Conservation (phyloP, 2,113 vertebrate species). For the Chelonoidis abingdonii region DNA sequence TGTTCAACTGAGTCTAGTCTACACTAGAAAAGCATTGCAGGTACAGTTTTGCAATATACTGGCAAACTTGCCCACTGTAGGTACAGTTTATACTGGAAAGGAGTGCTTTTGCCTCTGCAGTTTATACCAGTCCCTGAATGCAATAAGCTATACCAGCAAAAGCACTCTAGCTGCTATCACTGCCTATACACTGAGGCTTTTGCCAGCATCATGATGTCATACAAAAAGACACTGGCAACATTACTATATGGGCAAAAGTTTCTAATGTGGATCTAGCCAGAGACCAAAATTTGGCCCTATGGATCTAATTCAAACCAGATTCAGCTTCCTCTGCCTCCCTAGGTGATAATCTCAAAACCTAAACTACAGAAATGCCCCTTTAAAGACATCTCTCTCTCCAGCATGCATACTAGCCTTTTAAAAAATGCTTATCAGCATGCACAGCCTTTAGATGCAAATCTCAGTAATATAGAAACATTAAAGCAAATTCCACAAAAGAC, state of each 20-base stretch:
- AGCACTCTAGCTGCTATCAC: background rate
- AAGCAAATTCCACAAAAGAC: background rate
- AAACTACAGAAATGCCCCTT: background rate
- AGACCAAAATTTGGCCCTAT: background rate
- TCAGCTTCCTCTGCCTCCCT: background rate
- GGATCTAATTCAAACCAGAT: background rate
- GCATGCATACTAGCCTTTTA: background rate
- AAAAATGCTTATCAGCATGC: background rate
- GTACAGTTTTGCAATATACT: background rate
- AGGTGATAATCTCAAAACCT: background rate
- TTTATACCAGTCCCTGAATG: background rate
- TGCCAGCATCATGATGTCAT: background rate
- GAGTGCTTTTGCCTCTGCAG: background rate
- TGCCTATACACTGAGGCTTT: background rate
- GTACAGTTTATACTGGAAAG: background rate
- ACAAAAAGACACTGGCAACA: background rate
- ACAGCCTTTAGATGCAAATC: background rate
- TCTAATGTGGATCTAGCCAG: background rate
- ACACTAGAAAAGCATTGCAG: background rate
- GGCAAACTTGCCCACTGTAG: background rate
- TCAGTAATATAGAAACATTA: background rate
- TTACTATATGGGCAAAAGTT: background rate
- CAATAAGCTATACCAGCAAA: background rate
- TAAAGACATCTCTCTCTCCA: background rate
- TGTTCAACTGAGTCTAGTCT: background rate